phyloP scores from a whole-genome alignment of 2,888 invertebrate genomes.

The Nowickia ferox region DNA sequence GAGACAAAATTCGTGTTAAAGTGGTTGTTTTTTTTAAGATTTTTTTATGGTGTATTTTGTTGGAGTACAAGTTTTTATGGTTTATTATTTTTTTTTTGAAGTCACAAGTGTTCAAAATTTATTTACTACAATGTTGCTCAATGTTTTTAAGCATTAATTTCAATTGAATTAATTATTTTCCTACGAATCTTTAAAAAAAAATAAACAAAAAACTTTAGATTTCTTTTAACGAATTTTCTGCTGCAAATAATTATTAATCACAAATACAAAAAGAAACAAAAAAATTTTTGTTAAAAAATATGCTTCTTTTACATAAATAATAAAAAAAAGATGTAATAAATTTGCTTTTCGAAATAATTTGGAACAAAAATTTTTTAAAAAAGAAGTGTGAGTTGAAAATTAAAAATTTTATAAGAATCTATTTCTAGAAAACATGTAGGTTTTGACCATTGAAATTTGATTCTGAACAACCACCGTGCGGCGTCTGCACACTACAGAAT shows the following conservation, averaged over 20 bases:
- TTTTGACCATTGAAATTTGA: too few species aligned
- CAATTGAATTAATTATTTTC: conserved; percentile 47
- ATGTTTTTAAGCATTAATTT: conserved; percentile 39
- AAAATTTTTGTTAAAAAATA: neutral
- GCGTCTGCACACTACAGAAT: too few species aligned
- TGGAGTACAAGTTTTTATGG: neutral
- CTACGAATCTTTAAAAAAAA: conserved; percentile 30
- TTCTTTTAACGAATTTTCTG: neutral
- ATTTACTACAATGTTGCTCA: conserved; percentile 55
- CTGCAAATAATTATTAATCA: conserved; percentile 6
- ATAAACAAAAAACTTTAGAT: conserved; percentile 27
- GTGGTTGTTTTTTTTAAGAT: conserved; percentile 12
- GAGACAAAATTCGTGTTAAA: conserved; percentile 34
- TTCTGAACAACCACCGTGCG: too few species aligned
- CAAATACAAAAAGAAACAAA: neutral
- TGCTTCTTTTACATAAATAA: neutral
- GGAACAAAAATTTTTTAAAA: neutral
- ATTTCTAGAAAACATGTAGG: too few species aligned
- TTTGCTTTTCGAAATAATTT: neutral
- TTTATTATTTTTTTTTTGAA: conserved; percentile 45
- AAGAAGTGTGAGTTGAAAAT: too few species aligned
- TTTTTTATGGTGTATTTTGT: conserved; percentile 46
- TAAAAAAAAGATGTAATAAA: neutral
- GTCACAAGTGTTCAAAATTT: conserved; percentile 66
- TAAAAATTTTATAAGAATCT: too few species aligned